A percentile compares a stretch with the other conserved stretches of the same genome.
These are phyloP conservation scores for Lepus timidus DNA, from an alignment of 2,113 vertebrate genomes.

Conservation along the genomic window DNA sequence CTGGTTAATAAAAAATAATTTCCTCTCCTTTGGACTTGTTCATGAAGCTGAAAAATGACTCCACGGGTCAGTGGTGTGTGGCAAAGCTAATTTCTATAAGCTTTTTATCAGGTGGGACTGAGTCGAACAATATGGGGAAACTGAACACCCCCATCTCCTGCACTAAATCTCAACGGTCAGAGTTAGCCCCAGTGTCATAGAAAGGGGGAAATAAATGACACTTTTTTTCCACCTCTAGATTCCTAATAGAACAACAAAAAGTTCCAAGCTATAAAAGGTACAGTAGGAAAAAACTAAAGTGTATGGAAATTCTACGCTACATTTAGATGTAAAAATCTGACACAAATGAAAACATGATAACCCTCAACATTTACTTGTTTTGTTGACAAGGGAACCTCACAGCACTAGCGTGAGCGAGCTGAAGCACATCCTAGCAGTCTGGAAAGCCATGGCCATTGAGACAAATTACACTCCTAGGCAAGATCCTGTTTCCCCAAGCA, in stretches of 20 bases:
- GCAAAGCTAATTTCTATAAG: slow-evolving; percentile 85
- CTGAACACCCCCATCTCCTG: slow-evolving; percentile 45
- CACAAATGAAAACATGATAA: slow-evolving; percentile 12
- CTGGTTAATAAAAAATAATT: slow-evolving; percentile 89
- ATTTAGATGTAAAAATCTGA: slow-evolving; percentile 37
- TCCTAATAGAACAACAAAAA: neutral
- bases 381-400: slow-evolving; percentile 20
- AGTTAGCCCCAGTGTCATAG: slow-evolving; percentile 66
- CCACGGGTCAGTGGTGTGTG: slow-evolving; percentile 81
- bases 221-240: neutral
- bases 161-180: slow-evolving; percentile 48
- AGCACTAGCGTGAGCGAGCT: neutral
- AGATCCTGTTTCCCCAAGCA: neutral
- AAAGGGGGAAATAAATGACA: neutral
- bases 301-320: slow-evolving; percentile 1
- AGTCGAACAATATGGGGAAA: slow-evolving; percentile 75
- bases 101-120: slow-evolving; percentile 80
- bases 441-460: neutral
- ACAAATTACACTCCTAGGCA: neutral
- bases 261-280: slow-evolving; percentile 5
- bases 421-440: neutral
- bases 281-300: slow-evolving; percentile 31
- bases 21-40: slow-evolving; percentile 86
- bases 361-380: slow-evolving; percentile 12
- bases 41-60: slow-evolving; percentile 86